phyloP scores from a whole-genome alignment of 2,113 vertebrate genomes.

The Eptesicus fuscus region DNA sequence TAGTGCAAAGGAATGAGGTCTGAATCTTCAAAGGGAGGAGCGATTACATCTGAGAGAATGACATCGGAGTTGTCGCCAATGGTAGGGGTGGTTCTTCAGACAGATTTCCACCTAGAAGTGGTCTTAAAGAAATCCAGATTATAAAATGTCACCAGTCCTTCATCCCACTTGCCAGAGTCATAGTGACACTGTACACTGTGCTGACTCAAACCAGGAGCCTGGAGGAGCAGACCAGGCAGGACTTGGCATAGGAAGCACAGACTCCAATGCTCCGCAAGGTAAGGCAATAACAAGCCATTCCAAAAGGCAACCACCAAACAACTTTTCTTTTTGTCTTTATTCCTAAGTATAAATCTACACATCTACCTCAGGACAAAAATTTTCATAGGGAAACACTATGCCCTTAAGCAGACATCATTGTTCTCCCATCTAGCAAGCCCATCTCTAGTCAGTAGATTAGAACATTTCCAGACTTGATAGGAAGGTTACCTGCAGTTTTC shows the following conservation, averaged over 20 bases:
- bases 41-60: not conserved
- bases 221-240: not conserved
- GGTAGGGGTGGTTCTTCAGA: not conserved
- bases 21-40: not conserved
- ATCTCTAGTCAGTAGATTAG: not conserved
- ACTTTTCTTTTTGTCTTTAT: not conserved
- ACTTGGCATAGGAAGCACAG: accelerated
- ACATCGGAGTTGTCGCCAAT: not conserved
- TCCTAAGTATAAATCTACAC: not conserved
- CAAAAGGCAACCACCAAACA: not conserved
- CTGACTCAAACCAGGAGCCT: not conserved
- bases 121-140: slow-evolving; percentile 24
- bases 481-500: not conserved
- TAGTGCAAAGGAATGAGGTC: not conserved
- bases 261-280: not conserved
- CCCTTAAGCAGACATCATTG: no score
- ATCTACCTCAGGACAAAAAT: not conserved
- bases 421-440: not conserved
- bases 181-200: not conserved
- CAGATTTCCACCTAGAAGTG: not conserved
- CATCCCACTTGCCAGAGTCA: not conserved
- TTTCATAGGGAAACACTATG: not conserved
- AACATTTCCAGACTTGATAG: not conserved
- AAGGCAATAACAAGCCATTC: not conserved
- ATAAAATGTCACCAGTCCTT: not conserved